Percentiles rank a stretch among this genome's conserved stretches.
phyloP scores from a whole-genome alignment of 2,113 vertebrate genomes.

The Cynocephalus volans region DNA sequence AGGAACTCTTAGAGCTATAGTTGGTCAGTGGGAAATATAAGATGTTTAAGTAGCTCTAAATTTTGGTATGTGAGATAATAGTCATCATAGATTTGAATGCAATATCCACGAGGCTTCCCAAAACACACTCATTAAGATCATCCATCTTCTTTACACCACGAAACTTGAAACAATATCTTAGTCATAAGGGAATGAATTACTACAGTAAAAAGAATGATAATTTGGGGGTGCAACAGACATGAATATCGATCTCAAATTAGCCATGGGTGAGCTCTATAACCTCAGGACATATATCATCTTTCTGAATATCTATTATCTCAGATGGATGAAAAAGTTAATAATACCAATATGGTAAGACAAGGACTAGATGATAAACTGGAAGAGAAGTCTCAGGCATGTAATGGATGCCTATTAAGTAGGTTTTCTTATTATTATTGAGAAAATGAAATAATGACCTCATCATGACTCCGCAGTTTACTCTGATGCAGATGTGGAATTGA shows the following conservation, averaged over 20 bases:
- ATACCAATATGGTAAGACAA: background rate
- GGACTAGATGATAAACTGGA: background rate
- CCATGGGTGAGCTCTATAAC: background rate
- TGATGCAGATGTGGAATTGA: background rate
- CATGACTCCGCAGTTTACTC: background rate
- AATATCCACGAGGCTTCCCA: too few species aligned
- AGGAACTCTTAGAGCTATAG: background rate
- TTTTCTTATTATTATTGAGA: background rate
- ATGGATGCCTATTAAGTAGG: background rate
- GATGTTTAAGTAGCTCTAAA: background rate
- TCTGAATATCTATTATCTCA: background rate
- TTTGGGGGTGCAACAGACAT: background rate
- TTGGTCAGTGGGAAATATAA: background rate
- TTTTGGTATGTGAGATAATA: background rate
- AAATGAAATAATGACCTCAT: background rate
- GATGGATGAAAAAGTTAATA: background rate
- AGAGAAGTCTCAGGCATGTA: background rate
- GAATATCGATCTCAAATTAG: too few species aligned
- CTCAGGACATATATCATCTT: background rate
- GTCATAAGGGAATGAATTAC: background rate
- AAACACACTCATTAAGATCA: too few species aligned
- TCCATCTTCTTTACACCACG: background rate
- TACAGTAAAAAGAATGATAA: background rate
- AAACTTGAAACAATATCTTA: background rate
- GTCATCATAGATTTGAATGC: background rate